Base-by-base conservation (phyloP, 2,888 invertebrate species). In the Glyphotaelius pellucidus region DNA sequence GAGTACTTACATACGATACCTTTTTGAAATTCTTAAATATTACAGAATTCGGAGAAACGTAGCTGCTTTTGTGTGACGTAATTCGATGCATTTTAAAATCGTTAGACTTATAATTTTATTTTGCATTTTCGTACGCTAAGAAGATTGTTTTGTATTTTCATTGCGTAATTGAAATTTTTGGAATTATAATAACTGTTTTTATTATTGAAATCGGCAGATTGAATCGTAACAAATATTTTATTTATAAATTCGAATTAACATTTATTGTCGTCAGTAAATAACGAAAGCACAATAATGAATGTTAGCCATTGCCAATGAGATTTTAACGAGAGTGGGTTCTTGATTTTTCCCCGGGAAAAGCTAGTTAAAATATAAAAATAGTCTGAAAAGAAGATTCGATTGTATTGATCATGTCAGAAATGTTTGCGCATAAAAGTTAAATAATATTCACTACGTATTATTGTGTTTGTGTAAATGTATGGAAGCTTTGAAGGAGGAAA, bases 401-500 rank as follows among this genome's bases (percentile, higher is more conserved):
- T 67, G 25, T 25, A 25, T 67, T 67, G 67, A 67, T 67, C 67
- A 67, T 67, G 67, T 67, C 67, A n/a, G 67, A 67, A 67, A 67
- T 67, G n/a, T 67, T 67, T 67, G 67, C 67, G 67, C 67, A 67
- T 67, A 25, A 25, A 67, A 67, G 67, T 67, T 5, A n/a, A 67
- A n/a, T 67, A n/a, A 67, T 67, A 25, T 67, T 19, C 7, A 25
- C n/a, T 25, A 19, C 19, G 1, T 67, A 25, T 67, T 25, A 67
- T 67, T 9, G 7, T 67, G n/a, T 67, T 67, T 67, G 25, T 25
- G 67, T n/a, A 67, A 67, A 67, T 67, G 67, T 25, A 67, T 9
- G 67, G 25, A n/a, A 30, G 52, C 47, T 42, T 42, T 86, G 86
- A 30, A 42, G n/a, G 86, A 86, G 47, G 42, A 30, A 86, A 42